Conservation (phyloP, 2,113 vertebrate genomes). For the Loxodonta africana region DNA sequence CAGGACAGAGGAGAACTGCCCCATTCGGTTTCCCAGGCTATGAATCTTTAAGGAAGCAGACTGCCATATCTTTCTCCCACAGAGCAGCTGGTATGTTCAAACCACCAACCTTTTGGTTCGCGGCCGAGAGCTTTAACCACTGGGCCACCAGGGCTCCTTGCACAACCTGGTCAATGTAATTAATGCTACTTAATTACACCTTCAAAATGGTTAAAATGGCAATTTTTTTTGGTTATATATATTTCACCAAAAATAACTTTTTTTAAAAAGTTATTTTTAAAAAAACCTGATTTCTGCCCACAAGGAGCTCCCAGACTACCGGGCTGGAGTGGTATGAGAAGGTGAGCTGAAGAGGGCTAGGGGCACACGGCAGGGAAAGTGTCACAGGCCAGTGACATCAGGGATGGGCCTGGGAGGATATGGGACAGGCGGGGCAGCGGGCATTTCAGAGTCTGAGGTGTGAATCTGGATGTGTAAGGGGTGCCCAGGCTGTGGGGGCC, state of each 20-base stretch:
- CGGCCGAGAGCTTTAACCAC: too few species aligned
- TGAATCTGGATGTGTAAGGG: neutral
- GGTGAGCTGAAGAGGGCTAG: neutral
- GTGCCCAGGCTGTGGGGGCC: accelerated
- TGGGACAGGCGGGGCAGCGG: too few species aligned
- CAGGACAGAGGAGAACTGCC: too few species aligned
- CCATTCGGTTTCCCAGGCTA: too few species aligned
- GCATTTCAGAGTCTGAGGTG: neutral
- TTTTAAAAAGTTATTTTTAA: neutral
- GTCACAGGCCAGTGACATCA: neutral
- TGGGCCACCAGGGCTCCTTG: too few species aligned
- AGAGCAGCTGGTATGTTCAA: too few species aligned
- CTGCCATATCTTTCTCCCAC: too few species aligned
- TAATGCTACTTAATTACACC: neutral
- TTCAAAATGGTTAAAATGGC: neutral
- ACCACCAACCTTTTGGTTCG: too few species aligned
- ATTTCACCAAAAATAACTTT: neutral
- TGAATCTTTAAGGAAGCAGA: too few species aligned
- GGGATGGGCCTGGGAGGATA: accelerated
- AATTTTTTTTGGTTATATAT: too few species aligned
- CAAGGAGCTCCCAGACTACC: neutral
- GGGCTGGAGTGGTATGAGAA: accelerated
- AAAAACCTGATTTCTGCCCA: neutral
- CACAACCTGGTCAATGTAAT: neutral
- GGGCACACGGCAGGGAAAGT: neutral